Percentiles rank a stretch among this genome's conserved stretches.
Evolutionary conservation across 2,888 invertebrate genomes (phyloP).

Genomic region (Philereme vetulata): DNA sequence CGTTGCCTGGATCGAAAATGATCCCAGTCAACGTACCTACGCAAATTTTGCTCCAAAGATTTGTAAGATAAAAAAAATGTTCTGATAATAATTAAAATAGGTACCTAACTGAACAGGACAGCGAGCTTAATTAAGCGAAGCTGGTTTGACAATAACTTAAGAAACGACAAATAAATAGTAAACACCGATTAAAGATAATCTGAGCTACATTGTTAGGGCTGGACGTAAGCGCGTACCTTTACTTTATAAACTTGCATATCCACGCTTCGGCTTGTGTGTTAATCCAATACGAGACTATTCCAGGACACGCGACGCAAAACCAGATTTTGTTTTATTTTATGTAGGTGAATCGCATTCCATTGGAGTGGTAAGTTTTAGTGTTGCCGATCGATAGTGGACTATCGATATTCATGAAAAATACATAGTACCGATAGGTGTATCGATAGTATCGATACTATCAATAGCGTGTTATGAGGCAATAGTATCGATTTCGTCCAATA

Average conservation of each 20-base stretch:
- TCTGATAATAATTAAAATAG: constrained; percentile 9
- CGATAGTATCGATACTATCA: too few species aligned
- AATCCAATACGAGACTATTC: constrained; percentile 24
- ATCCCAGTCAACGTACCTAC: too few species aligned
- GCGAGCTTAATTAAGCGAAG: constrained; percentile 23
- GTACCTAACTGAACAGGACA: constrained; percentile 10
- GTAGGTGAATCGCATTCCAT: constrained; percentile 11
- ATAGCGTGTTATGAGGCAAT: too few species aligned
- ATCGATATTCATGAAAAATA: too few species aligned
- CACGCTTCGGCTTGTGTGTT: constrained; percentile 18
- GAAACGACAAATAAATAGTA: constrained; percentile 22
- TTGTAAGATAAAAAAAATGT: constrained; percentile 1
- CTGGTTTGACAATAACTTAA: constrained; percentile 23
- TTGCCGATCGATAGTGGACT: too few species aligned
- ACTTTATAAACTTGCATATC: constrained; percentile 11
- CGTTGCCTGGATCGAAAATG: too few species aligned
- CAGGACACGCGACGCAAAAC: constrained; percentile 16
- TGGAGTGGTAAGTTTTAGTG: background rate
- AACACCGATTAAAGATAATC: constrained; percentile 27
- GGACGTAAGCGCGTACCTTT: constrained; percentile 13
- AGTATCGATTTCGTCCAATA: too few species aligned
- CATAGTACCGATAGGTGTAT: too few species aligned
- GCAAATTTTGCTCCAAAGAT: background rate
- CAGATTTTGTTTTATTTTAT: constrained; percentile 12
- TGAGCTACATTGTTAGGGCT: constrained; percentile 22